phyloP scores from a whole-genome alignment of 2,797 vertebrate genomes.

The Myripristis murdjan region DNA sequence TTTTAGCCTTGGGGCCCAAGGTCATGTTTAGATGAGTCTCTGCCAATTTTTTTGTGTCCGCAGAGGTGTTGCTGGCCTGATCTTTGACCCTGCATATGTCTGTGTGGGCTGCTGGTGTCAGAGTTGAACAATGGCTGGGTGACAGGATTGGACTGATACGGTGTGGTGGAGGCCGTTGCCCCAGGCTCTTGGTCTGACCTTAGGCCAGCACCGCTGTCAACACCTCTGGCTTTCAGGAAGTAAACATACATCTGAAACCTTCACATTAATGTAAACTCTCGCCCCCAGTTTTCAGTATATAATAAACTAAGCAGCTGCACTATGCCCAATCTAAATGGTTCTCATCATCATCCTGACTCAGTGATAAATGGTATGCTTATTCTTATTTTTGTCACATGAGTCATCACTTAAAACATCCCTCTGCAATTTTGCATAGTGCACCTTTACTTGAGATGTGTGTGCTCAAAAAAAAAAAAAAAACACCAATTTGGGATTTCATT shows the following conservation, averaged over 20 bases:
- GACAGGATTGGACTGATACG: conserved; percentile 59
- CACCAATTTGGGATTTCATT: conserved; percentile 62
- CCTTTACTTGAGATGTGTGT: conserved; percentile 4
- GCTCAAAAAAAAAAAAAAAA: conserved; percentile 58
- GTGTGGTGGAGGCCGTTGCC: conserved; percentile 35
- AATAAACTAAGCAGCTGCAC: neutral
- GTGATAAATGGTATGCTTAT: no score
- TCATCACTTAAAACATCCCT: no score
- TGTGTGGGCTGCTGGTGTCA: conserved; percentile 71
- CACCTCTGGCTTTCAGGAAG: neutral
- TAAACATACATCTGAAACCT: conserved; percentile 3
- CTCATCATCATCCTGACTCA: no score
- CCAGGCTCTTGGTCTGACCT: conserved; percentile 40
- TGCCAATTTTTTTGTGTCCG: conserved; percentile 63
- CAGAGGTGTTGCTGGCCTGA: conserved; percentile 57
- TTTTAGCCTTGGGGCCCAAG: conserved; percentile 58
- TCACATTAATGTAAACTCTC: neutral
- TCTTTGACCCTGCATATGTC: conserved; percentile 74
- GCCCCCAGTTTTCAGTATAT: neutral
- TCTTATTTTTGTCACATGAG: no score
- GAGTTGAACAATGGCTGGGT: conserved; percentile 62
- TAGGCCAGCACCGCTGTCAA: conserved; percentile 34
- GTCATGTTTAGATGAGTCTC: conserved; percentile 47
- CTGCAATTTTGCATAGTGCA: neutral
- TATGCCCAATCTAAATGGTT: no score